Evolutionary conservation across 2,113 vertebrate genomes (phyloP).

Genomic region (Mystacornis crossleyi): DNA sequence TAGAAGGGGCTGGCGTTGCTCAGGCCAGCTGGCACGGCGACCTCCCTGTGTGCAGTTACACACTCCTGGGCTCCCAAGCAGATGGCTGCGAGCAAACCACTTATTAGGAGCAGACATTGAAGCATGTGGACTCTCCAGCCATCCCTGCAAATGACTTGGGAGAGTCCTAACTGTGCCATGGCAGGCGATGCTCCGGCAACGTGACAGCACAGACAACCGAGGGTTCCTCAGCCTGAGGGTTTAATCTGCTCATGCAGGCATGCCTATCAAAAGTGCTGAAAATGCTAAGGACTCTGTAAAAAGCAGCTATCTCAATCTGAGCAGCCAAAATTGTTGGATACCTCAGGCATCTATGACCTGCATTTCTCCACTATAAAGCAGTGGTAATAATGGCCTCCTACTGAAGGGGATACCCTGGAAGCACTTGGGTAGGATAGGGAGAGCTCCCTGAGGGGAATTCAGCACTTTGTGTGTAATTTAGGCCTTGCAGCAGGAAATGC

Average conservation of each 20-base stretch:
- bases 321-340: not conserved
- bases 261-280: not conserved
- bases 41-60: not conserved
- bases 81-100: not conserved
- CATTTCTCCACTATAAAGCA: not conserved
- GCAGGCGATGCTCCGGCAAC: fast-evolving
- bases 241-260: not conserved
- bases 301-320: not conserved
- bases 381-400: not conserved
- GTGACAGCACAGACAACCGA: not conserved
- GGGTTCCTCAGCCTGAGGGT: not conserved
- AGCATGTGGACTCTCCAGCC: not conserved
- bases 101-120: not conserved
- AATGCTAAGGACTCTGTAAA: not conserved
- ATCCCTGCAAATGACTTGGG: not conserved
- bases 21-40: fast-evolving
- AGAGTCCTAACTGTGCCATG: not conserved
- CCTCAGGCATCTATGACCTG: not conserved
- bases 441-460: not conserved
- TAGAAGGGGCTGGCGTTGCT: fast-evolving
- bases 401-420: not conserved
- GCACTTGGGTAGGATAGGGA: not conserved
- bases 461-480: not conserved
- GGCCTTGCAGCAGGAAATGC: not conserved
- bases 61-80: not conserved